A percentile compares a stretch with the other conserved stretches of the same genome.
Evolutionary conservation across 2,113 vertebrate species (phyloP).

Genomic region (Amia ocellicauda): DNA sequence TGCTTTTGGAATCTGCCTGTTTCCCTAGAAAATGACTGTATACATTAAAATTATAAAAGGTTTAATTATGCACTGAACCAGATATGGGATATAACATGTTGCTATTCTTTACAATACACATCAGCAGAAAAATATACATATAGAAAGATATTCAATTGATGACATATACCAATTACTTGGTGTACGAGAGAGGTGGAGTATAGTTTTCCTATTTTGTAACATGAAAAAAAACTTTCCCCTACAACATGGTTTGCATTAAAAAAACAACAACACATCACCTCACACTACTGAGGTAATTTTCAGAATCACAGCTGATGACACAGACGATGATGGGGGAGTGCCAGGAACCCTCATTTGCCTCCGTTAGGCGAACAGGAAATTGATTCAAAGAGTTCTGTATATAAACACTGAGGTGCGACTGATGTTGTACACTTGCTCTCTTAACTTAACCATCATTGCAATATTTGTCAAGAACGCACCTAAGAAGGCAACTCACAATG

Average conservation of each 20-base stretch:
- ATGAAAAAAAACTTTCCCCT: background rate
- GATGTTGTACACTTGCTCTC: constrained; percentile 24
- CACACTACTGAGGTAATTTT: no score
- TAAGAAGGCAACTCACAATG: constrained; percentile 37
- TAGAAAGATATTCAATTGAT: no score
- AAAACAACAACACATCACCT: background rate
- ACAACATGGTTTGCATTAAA: background rate
- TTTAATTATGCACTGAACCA: no score
- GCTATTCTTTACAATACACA: no score
- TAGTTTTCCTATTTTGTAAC: no score
- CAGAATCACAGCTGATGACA: background rate
- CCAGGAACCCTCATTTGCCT: background rate
- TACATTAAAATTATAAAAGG: no score
- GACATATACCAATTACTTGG: no score
- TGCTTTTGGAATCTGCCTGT: no score
- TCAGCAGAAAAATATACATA: no score
- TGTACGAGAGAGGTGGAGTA: no score
- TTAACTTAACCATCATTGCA: constrained; percentile 16
- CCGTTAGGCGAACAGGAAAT: background rate
- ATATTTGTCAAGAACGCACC: background rate
- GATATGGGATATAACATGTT: no score
- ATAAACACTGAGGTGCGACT: constrained; percentile 23
- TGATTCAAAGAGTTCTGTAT: constrained; percentile 6
- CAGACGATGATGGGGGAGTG: background rate
- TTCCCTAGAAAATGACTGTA: no score